Conservation (phyloP, 2,113 vertebrate genomes). For the Pluvianellus socialis region DNA sequence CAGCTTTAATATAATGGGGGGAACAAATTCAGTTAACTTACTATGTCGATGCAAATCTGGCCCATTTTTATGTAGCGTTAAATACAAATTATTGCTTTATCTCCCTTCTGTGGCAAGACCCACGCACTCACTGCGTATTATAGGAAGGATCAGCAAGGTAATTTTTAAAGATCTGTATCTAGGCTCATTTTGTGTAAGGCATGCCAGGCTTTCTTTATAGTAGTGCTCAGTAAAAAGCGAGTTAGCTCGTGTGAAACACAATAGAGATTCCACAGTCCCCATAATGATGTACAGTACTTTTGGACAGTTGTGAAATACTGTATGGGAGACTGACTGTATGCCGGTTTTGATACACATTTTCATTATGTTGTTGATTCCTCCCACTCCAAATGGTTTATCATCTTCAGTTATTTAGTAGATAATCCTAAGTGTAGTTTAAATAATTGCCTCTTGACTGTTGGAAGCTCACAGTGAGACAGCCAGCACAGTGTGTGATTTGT, state of each 20-base stretch:
- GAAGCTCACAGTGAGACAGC: background rate
- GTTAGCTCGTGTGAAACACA: background rate
- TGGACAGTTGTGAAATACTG: background rate
- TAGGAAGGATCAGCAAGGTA: background rate
- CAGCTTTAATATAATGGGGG: background rate
- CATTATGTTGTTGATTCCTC: background rate
- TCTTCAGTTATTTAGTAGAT: background rate
- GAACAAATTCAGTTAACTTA: background rate
- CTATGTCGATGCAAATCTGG: background rate
- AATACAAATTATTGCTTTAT: background rate
- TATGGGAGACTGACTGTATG: background rate
- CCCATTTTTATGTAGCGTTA: background rate
- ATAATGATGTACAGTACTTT: background rate
- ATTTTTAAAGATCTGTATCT: background rate
- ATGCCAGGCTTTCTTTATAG: background rate
- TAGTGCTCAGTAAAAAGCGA: background rate
- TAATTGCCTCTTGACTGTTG: background rate
- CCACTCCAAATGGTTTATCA: background rate
- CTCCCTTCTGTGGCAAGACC: background rate
- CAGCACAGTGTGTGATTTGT: background rate
- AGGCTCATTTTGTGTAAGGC: background rate
- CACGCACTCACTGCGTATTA: background rate
- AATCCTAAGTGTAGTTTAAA: background rate
- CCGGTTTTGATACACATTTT: background rate
- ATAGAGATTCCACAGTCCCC: background rate